phyloP scores from a whole-genome alignment of 1,140 invertebrate genomes.

The Octopus sinensis region DNA sequence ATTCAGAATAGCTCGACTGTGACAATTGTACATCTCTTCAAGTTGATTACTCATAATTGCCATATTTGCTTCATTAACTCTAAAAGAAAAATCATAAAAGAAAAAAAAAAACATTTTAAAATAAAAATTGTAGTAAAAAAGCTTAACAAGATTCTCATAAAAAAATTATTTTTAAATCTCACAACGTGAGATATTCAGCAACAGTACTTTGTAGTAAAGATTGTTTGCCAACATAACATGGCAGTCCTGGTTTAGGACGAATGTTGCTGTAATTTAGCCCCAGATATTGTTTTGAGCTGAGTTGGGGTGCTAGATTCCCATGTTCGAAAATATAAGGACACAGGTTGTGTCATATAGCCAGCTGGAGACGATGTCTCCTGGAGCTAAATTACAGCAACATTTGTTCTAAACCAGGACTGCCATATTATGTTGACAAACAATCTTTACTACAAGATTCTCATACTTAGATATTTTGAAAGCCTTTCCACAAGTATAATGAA shows the following conservation, averaged over 20 bases:
- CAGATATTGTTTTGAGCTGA: no score
- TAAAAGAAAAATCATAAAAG: not conserved
- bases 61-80: constrained; percentile 1
- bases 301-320: no score
- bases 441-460: no score
- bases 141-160: not conserved
- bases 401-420: no score
- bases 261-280: not conserved
- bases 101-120: not conserved
- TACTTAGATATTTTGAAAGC: no score
- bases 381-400: no score
- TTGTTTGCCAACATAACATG: not conserved
- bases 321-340: no score
- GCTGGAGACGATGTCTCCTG: no score
- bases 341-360: no score
- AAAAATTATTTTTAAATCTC: not conserved
- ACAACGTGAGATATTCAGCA: not conserved
- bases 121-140: not conserved
- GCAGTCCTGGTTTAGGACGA: not conserved
- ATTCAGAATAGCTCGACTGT: not conserved
- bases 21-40: not conserved
- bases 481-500: no score
- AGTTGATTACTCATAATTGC: not conserved
- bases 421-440: no score
- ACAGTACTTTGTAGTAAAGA: not conserved